Percentiles rank a stretch among this genome's conserved stretches.
phyloP scores from a whole-genome alignment of 2,888 invertebrate genomes.

The Plutella xylostella region DNA sequence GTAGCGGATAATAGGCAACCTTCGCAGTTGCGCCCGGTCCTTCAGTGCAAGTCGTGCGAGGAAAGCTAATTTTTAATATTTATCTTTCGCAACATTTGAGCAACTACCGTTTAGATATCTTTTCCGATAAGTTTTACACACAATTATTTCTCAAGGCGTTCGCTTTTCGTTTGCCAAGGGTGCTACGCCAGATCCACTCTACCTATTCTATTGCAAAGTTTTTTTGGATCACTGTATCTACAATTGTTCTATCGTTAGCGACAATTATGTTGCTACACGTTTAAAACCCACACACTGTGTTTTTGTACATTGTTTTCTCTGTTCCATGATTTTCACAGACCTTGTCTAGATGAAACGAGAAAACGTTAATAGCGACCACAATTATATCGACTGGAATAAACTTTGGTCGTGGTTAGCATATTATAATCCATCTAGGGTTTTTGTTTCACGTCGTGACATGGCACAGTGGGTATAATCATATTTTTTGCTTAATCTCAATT shows the following conservation, averaged over 20 bases:
- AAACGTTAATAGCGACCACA: no score
- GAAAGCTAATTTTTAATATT: slow-evolving; percentile 61
- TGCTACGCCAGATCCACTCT: no score
- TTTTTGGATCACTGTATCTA: neutral
- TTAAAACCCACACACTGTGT: slow-evolving; percentile 33
- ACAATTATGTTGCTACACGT: slow-evolving; percentile 37
- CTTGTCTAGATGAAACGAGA: slow-evolving; percentile 25
- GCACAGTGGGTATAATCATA: no score
- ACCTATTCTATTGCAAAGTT: neutral
- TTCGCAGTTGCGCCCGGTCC: slow-evolving; percentile 62
- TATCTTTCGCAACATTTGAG: slow-evolving; percentile 45
- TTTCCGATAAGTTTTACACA: slow-evolving; percentile 7
- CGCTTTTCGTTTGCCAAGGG: neutral
- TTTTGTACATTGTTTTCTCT: slow-evolving; percentile 41
- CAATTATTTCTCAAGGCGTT: neutral
- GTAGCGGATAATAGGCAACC: slow-evolving; percentile 67
- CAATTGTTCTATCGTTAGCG: slow-evolving; percentile 38
- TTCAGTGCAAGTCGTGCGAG: slow-evolving; percentile 51
- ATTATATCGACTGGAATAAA: no score
- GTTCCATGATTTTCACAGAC: slow-evolving; percentile 35
- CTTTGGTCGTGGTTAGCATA: no score
- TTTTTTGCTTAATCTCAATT: no score
- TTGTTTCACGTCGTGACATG: no score
- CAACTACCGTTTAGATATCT: slow-evolving; percentile 36
- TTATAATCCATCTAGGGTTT: no score